Conservation (phyloP, 2,113 vertebrate genomes). For the Pachycephala philippinensis region DNA sequence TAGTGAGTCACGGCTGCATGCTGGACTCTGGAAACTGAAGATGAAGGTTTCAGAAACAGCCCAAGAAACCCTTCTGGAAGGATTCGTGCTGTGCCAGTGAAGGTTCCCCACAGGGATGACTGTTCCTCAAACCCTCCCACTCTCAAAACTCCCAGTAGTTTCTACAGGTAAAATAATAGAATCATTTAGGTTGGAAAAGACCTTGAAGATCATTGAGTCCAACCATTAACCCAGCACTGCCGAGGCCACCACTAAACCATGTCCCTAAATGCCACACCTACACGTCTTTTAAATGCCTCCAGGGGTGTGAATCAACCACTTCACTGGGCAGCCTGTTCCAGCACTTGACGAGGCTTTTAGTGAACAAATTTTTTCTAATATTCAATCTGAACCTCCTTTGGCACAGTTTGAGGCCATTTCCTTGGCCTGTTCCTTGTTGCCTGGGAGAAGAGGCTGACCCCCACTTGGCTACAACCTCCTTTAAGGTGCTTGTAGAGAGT, state of each 20-base stretch:
- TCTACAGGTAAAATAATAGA: not conserved
- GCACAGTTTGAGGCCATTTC: not conserved
- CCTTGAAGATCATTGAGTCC: not conserved
- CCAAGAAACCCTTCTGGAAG: not conserved
- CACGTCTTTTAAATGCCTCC: not conserved
- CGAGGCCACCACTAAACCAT: not conserved
- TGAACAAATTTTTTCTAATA: not conserved
- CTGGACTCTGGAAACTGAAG: not conserved
- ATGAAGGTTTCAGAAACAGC: not conserved
- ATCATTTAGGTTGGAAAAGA: not conserved
- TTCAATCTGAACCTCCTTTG: not conserved
- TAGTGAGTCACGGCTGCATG: not conserved
- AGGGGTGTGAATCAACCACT: no score
- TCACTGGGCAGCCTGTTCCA: not conserved
- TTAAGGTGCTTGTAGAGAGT: not conserved
- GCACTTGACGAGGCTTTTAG: accelerated
- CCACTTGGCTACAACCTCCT: not conserved
- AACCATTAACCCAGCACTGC: not conserved
- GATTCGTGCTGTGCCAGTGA: not conserved
- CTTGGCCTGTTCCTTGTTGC: not conserved
- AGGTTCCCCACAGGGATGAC: accelerated
- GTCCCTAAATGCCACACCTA: not conserved
- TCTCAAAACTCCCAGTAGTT: not conserved
- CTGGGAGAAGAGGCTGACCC: not conserved
- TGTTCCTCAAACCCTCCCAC: not conserved